Conservation (phyloP, 2,888 invertebrate genomes). For the Synergus umbraculus region DNA sequence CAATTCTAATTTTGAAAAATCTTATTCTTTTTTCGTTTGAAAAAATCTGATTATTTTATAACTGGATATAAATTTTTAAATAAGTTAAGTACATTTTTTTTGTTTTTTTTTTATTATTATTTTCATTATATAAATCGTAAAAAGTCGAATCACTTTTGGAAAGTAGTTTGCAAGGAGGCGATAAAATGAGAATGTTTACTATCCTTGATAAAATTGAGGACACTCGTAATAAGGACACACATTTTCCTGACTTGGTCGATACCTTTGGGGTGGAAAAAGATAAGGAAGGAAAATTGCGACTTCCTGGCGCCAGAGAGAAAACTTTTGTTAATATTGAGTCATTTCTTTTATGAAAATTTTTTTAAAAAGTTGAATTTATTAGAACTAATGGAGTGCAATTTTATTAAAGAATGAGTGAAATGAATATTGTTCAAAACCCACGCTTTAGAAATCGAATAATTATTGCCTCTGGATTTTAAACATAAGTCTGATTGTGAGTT, state of each 20-base stretch:
- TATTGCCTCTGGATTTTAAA: background rate
- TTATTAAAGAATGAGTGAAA: background rate
- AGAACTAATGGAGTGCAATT: background rate
- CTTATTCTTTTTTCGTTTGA: background rate
- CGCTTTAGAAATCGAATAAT: constrained; percentile 14
- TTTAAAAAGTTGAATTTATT: background rate
- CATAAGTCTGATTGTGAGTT: constrained; percentile 3
- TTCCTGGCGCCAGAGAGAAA: background rate
- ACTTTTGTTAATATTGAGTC: background rate
- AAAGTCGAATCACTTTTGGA: constrained; percentile 14
- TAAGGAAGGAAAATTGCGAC: constrained; percentile 6
- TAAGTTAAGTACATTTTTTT: background rate
- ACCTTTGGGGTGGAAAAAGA: background rate
- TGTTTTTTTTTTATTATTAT: no score
- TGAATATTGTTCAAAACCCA: background rate
- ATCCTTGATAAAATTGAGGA: constrained; percentile 24
- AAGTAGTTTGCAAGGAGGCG: constrained; percentile 9
- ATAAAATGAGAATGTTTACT: constrained; percentile 31
- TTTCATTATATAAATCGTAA: background rate
- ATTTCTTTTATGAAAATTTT: background rate
- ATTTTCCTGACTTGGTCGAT: constrained; percentile 2
- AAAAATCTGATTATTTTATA: no score
- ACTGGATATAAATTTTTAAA: constrained; percentile 8
- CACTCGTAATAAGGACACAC: background rate
- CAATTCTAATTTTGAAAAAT: no score